Conservation (phyloP, 2,113 vertebrate genomes). For the Alaudala cheleensis region DNA sequence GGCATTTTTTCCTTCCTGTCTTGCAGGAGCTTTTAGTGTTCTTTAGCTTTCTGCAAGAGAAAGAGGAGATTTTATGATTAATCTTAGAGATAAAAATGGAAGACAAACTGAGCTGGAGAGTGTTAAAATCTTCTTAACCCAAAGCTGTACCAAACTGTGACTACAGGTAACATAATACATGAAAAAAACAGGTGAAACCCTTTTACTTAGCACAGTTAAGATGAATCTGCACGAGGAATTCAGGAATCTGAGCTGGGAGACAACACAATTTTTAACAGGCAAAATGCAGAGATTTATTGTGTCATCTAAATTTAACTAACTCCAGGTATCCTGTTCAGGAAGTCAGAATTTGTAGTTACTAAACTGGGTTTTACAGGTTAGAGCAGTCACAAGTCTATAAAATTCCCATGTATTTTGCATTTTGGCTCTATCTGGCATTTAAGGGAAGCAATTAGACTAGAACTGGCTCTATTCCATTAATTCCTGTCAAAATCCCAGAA, state of each 20-base stretch:
- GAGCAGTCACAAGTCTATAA: not conserved
- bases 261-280: not conserved
- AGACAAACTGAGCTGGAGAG: not conserved
- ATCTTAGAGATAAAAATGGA: not conserved
- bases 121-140: not conserved
- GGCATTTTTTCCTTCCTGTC: not conserved
- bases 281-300: not conserved
- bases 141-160: not conserved
- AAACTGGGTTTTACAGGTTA: not conserved
- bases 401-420: not conserved
- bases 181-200: not conserved
- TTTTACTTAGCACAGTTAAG: not conserved
- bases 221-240: not conserved
- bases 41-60: not conserved
- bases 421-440: not conserved
- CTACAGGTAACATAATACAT: not conserved
- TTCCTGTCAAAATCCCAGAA: not conserved
- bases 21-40: not conserved
- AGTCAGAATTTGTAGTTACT: not conserved
- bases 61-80: not conserved
- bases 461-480: not conserved
- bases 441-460: not conserved
- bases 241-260: not conserved
- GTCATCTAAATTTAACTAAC: not conserved
- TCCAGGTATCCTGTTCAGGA: not conserved